These are phyloP conservation scores for Callorhinus ursinus DNA, from an alignment of 2,113 vertebrate genomes.

Conservation along the genomic window DNA sequence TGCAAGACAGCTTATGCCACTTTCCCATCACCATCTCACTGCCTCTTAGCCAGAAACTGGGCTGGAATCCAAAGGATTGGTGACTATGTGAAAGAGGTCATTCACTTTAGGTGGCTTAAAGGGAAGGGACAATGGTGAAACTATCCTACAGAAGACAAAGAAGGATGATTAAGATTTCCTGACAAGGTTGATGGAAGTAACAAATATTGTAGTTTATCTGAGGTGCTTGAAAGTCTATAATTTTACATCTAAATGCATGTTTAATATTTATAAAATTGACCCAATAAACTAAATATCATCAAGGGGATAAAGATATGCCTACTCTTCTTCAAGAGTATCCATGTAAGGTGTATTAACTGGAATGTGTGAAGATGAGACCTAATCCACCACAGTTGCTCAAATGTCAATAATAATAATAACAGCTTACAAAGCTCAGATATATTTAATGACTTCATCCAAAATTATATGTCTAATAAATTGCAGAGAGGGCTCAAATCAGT, in stretches of 20 bases:
- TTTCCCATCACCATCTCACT: not conserved
- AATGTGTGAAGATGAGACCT: not conserved
- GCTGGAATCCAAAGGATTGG: not conserved
- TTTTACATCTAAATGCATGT: not conserved
- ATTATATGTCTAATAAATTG: not conserved
- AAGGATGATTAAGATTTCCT: not conserved
- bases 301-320: not conserved
- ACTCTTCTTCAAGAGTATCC: not conserved
- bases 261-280: conserved; percentile 2
- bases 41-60: not conserved
- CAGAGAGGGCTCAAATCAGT: not conserved
- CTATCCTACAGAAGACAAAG: not conserved
- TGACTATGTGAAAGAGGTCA: not conserved
- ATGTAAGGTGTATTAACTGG: not conserved
- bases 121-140: not conserved
- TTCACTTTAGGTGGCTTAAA: not conserved
- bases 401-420: not conserved
- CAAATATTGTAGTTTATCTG: not conserved
- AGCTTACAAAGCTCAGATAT: not conserved
- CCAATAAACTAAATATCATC: not conserved
- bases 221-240: not conserved
- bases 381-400: not conserved
- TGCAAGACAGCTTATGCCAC: not conserved
- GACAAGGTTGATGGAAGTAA: not conserved
- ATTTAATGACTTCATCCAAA: not conserved